Base-by-base conservation (phyloP, 2,888 invertebrate genomes). In the Fragum fragum region DNA sequence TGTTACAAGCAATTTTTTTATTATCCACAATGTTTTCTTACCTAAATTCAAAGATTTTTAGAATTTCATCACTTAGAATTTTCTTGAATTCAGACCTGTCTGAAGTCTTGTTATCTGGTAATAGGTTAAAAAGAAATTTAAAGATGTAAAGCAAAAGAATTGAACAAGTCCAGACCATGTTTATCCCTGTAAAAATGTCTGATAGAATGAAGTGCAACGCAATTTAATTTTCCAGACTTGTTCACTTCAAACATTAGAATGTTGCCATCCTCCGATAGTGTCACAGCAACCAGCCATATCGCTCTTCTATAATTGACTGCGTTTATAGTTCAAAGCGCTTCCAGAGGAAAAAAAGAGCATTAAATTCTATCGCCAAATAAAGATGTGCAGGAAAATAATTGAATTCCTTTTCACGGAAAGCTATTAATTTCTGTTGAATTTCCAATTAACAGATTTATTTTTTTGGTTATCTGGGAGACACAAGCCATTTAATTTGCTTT, bases 371-470 rank as follows among this genome's bases (percentile, higher is more conserved):
- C 61, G 61, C 61, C 32, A 61, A 61, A 61, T 61, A 61, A 61
- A 61, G 61, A 61, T 61, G 29, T 23, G 61, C 61, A 32, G 61
- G 29, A 32, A 66, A 66, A 66, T 39, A 66, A 66, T 39, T 66
- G 9, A 66, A 66, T 66, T 66, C 7, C 14, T 39, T 66, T 66
- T 42, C 32, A 66, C 36, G 29, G 66, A 66, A 66, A 66, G n/a
- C 66, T 39, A 66, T 66, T 66, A 66, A 66, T 66, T 36, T 66
- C 66, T 66, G 66, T 66, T 66, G 66, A 18, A 66, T 36, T 66
- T 66, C 66, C 66, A 66, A 66, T 66, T 66, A 66, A 66, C 66
- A 66, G n/a, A 66, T 66, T 23, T 42, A 66, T 66, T 66, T 66
- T 21, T 39, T 39, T 42, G 23, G 39, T 42, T 23, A 39, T 42